Conservation (phyloP, 2,888 invertebrate genomes). For the Caenorhabditis japonica region DNA sequence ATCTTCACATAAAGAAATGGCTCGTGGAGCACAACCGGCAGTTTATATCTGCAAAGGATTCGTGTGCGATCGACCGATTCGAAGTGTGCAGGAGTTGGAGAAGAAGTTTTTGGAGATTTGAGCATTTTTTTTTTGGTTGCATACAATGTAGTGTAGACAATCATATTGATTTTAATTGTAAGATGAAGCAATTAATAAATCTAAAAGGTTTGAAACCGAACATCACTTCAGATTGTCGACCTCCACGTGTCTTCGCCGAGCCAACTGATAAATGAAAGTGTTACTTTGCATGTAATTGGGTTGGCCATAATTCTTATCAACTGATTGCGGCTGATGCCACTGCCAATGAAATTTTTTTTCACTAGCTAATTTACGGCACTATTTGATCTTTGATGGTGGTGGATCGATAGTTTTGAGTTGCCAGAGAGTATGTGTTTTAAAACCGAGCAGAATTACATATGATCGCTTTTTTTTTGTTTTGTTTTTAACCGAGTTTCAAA, state of each 20-base stretch:
- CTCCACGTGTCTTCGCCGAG: conserved; percentile 47
- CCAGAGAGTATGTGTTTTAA: too few relatives aligned
- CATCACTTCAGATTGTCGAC: conserved; percentile 34
- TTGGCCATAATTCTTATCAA: conserved; percentile 27
- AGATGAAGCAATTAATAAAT: too few relatives aligned
- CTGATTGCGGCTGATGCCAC: conserved; percentile 28
- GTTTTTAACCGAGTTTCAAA: too few relatives aligned
- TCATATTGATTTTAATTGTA: too few relatives aligned
- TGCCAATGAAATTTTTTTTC: conserved; percentile 41
- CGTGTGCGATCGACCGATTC: conserved; percentile 47
- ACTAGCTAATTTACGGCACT: conserved; percentile 48
- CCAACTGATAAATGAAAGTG: conserved; percentile 40
- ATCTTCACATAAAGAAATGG: conserved; percentile 34
- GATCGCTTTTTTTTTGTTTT: too few relatives aligned
- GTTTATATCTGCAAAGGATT: conserved; percentile 55
- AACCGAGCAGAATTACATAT: too few relatives aligned
- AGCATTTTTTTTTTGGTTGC: too few relatives aligned
- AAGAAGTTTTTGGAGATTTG: conserved; percentile 6
- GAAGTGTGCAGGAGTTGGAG: conserved; percentile 29
- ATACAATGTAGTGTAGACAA: too few relatives aligned
- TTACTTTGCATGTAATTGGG: conserved; percentile 45
- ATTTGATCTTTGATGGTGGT: conserved; percentile 14
- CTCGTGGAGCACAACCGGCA: conserved; percentile 38
- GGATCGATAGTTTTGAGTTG: too few relatives aligned
- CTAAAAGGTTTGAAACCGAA: too few relatives aligned